Percentiles rank a stretch among this genome's conserved stretches.
phyloP scores from a whole-genome alignment of 2,113 vertebrate species.

The Takifugu flavidus region DNA sequence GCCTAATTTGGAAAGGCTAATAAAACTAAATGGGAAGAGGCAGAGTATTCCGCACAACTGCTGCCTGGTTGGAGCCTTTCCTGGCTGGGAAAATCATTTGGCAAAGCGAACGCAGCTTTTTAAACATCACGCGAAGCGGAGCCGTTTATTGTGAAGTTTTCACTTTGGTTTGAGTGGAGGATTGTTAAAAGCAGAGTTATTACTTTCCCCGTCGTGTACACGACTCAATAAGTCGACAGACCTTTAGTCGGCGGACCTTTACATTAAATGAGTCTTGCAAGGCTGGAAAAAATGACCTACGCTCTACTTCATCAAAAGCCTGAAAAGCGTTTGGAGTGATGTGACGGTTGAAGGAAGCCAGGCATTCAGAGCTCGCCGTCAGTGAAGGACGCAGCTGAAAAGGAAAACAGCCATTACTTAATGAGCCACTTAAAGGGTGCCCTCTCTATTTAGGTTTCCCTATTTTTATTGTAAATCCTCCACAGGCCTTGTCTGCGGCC shows the following conservation, averaged over 20 bases:
- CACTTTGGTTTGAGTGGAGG: constrained; percentile 8
- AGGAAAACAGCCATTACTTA: constrained; percentile 69
- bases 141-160: constrained; percentile 6
- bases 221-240: constrained; percentile 13
- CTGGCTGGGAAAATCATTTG: neutral
- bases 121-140: neutral
- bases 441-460: constrained; percentile 65
- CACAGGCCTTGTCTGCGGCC: constrained; percentile 36
- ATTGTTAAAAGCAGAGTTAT: constrained; percentile 16
- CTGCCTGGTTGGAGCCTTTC: neutral
- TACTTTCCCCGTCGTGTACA: neutral
- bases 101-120: neutral
- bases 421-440: constrained; percentile 65
- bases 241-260: constrained; percentile 22
- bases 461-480: constrained; percentile 69
- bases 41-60: no score
- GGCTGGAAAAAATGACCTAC: constrained; percentile 42
- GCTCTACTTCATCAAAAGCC: constrained; percentile 40
- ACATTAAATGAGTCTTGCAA: constrained; percentile 15
- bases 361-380: constrained; percentile 45
- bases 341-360: constrained; percentile 44
- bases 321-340: constrained; percentile 51
- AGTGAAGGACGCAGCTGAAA: constrained; percentile 51
- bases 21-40: no score
- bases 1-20: no score